Evolutionary conservation across 2,113 vertebrate species (phyloP).

Genomic region (Bujurquina vittata): DNA sequence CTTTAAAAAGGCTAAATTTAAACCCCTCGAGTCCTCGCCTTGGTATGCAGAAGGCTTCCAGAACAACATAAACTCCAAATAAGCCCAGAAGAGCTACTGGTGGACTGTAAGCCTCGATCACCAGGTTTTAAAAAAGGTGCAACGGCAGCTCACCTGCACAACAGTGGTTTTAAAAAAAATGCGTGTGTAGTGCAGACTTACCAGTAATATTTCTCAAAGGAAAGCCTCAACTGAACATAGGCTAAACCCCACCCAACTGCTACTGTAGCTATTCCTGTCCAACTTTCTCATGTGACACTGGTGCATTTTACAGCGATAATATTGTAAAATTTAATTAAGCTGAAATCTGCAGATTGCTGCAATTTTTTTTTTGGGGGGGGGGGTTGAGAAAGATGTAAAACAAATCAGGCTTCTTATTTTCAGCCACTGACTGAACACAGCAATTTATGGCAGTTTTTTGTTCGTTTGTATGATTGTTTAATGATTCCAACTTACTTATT

Average conservation of each 20-base stretch:
- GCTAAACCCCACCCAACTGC: slow-evolving; percentile 1
- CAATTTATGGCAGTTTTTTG: background rate
- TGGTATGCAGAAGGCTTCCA: slow-evolving; percentile 77
- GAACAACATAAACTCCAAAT: slow-evolving; percentile 82
- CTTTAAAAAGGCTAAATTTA: slow-evolving; percentile 85
- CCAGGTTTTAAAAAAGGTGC: slow-evolving; percentile 46
- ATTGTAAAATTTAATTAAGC: background rate
- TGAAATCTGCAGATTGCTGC: background rate
- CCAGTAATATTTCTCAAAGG: background rate
- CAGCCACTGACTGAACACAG: background rate
- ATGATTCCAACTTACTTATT: background rate
- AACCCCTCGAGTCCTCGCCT: slow-evolving; percentile 68
- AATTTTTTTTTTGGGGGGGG: background rate
- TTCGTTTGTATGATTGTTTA: background rate
- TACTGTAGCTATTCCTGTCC: background rate
- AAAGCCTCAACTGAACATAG: background rate
- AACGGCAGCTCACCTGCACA: slow-evolving; percentile 38
- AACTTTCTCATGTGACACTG: background rate
- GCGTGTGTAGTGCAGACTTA: background rate
- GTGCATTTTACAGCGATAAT: background rate
- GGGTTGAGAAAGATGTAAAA: background rate
- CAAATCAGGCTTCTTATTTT: background rate
- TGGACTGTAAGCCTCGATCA: background rate
- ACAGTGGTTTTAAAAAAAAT: background rate
- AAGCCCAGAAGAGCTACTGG: slow-evolving; percentile 63